Evolutionary conservation across 2,797 vertebrate species (phyloP), one percentile per base, ranked within the genome.

Genomic region (Threskiornis aethiopicus): DNA sequence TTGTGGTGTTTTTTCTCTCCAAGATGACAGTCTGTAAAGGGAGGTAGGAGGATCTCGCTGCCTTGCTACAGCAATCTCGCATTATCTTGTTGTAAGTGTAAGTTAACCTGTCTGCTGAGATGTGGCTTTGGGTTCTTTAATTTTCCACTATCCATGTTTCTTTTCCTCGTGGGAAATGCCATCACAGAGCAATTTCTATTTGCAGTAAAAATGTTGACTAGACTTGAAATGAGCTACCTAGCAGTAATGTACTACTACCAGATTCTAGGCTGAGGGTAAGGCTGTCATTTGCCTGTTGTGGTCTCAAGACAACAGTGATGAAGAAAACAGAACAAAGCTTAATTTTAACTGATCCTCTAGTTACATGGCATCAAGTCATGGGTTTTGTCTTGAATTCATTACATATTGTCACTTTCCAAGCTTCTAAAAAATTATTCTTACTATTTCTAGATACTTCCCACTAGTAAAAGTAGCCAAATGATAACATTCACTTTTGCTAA

Each of bases 401-500:
- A 10, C 12, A 24, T 75, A 9, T 17, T 35, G 46, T 52, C 14
- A 47, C 12, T 61, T 83, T 57, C 14, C 5, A 64, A 69, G 28
- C 18, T 89, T 80, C 9, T 92, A 11, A 75, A 37, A 64, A 78
- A 26, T 13, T 17, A 44, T 62, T 70, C 29, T 88, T 89, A 35
- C 66, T 97, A 71, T 90, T 93, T 85, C 87, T 92, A 99, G 99
- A 97, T 99, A 91, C 99, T 99, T 90, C 99, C 99, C 24, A 99
- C 98, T 22, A 99, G 99, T 97, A 98, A 98, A 94, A 99, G 99
- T 96, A 99, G 99, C 97, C 99, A 99, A 97, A 99, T 99, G 99
- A 99, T 99, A 97, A 99, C 99, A 1, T 99, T 99, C 86, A 99
- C 98, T 55, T 99, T 99, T 95, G 98, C 98, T 31, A 99, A 99